Evolutionary conservation across 2,113 vertebrate species (phyloP).

Genomic region (Petaurus breviceps): DNA sequence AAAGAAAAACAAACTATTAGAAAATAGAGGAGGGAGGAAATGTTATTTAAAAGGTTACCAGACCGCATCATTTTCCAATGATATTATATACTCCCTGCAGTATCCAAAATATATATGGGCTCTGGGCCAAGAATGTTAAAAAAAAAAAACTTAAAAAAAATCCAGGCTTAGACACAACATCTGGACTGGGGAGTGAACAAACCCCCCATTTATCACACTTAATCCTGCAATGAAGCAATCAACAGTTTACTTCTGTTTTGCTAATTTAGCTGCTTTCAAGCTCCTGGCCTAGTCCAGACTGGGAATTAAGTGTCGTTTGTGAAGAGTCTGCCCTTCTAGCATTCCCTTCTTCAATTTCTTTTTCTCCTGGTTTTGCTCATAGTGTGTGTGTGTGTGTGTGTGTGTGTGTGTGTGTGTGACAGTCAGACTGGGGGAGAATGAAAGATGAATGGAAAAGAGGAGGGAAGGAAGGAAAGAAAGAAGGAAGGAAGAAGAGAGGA

Average conservation of each 20-base stretch:
- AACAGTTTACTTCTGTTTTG: slow-evolving; percentile 94
- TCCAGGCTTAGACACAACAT: slow-evolving; percentile 96
- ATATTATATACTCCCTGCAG: slow-evolving; percentile 99
- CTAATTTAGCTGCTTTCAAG: slow-evolving; percentile 91
- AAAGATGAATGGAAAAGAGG: neutral
- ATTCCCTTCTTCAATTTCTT: slow-evolving; percentile 1
- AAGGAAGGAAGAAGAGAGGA: no score
- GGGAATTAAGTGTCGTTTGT: slow-evolving; percentile 84
- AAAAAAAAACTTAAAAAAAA: slow-evolving; percentile 87
- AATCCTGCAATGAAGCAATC: slow-evolving; percentile 93
- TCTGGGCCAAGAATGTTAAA: slow-evolving; percentile 95
- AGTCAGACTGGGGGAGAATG: neutral
- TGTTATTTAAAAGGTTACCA: slow-evolving; percentile 99
- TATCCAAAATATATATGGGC: slow-evolving; percentile 99
- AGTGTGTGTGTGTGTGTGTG: neutral
- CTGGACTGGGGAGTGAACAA: slow-evolving; percentile 98
- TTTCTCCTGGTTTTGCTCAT: neutral
- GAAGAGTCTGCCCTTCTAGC: slow-evolving; percentile 73
- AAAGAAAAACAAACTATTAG: slow-evolving; percentile 99
- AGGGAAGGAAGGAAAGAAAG: no score
- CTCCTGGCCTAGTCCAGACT: slow-evolving; percentile 83
- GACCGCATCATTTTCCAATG: slow-evolving; percentile 99
- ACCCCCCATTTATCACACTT: slow-evolving; percentile 99
- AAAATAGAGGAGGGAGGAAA: slow-evolving; percentile 99
- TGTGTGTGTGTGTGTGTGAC: no score